Evolutionary conservation across 2,113 vertebrate genomes (phyloP).

Genomic region (Thomomys bottae): DNA sequence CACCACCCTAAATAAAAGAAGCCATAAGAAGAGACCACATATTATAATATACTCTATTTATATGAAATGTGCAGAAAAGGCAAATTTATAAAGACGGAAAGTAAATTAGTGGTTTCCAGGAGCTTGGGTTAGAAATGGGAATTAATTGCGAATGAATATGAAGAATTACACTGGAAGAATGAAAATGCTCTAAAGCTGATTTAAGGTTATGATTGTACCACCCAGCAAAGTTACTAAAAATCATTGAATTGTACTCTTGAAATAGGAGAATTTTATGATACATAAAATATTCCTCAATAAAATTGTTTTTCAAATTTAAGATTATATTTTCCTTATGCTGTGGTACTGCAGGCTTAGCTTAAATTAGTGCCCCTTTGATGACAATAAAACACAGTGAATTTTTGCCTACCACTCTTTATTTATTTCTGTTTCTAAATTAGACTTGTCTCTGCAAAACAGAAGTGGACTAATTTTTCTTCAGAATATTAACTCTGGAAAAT

Average conservation of each 20-base stretch:
- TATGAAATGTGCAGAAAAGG: constrained; percentile 5
- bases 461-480: constrained; percentile 34
- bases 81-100: constrained; percentile 32
- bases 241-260: constrained; percentile 37
- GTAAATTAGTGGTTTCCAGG: neutral
- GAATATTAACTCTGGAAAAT: constrained; percentile 65
- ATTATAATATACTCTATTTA: neutral
- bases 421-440: constrained; percentile 74
- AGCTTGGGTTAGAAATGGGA: neutral
- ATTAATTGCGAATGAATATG: constrained; percentile 10
- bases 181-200: constrained; percentile 52
- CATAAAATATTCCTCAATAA: constrained; percentile 62
- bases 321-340: constrained; percentile 40
- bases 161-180: neutral
- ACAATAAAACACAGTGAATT: constrained; percentile 76
- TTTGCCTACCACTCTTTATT: constrained; percentile 70
- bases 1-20: neutral
- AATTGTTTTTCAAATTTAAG: constrained; percentile 65
- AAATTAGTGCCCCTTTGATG: constrained; percentile 74
- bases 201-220: constrained; percentile 29
- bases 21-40: neutral
- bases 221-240: constrained; percentile 58
- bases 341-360: constrained; percentile 60
- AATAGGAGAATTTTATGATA: constrained; percentile 53
- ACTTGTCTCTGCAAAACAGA: constrained; percentile 69